Evolutionary conservation across 2,113 vertebrate genomes (phyloP), one percentile per base, ranked within the genome.

Genomic region (Eleginops maclovinus): DNA sequence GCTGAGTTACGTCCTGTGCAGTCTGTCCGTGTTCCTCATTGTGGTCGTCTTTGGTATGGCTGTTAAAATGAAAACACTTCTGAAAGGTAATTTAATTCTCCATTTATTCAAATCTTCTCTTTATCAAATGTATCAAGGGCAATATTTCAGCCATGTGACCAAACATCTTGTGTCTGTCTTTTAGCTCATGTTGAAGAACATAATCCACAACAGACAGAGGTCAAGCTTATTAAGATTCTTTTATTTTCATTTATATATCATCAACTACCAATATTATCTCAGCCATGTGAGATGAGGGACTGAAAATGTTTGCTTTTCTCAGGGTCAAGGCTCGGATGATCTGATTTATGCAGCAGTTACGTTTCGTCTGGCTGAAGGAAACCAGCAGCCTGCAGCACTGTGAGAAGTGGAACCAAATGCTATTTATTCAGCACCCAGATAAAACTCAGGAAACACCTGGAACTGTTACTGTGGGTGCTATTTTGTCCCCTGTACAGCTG

Each of bases 371-470:
- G 3, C 22, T 0, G 2, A 12, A 21, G 11, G 50, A 56, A 50
- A 24, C 26, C 26, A 17, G 6, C 47, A 1, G 43, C 24, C 50
- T 15, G 11, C 50, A 41, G 1, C 36, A 26, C 26, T 55, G 1
- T 55, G 9, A 21, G 67, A 79, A n/a, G 31, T 22, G 22, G 31
- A 31, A 8, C 0, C 9, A 12, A n/a, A 5, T 40, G 6, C 3
- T 40, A 36, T 78, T 47, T 78, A 71, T 69, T 28, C 76, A 12
- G 41, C 56, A 12, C 31, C 50, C 15, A 71, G 49, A 62, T 31
- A 54, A n/a, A 36, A 36, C 31, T 36, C 31, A 36, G 31, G 31
- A 36, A 36, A 36, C 31, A 36, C 31, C 31, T 36, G 31, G 31
- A 7, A 7, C 31, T 36, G 31, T 36, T 36, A 7, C 31, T 7